These are phyloP conservation scores for Ditula angustiorana DNA, from an alignment of 2,888 invertebrate species.

Conservation along the genomic window DNA sequence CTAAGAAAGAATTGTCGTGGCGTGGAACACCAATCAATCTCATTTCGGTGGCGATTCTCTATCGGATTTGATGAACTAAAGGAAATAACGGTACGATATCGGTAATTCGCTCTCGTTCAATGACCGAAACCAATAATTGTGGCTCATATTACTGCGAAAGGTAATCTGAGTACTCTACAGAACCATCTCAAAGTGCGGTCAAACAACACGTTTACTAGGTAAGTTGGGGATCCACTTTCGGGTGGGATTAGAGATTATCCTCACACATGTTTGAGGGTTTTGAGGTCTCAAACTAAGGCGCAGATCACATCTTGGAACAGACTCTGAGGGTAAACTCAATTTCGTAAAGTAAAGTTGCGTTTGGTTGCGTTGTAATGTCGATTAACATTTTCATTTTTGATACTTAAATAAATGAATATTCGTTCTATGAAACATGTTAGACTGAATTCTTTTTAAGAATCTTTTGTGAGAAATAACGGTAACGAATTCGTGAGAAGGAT, in stretches of 20 bases:
- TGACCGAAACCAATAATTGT: too few relatives aligned
- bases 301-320: constrained; percentile 72
- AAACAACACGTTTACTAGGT: constrained; percentile 26
- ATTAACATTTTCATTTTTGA: too few relatives aligned
- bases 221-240: constrained; percentile 30
- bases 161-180: constrained; percentile 6
- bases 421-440: too few relatives aligned
- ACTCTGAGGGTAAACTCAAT: constrained; percentile 60
- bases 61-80: too few relatives aligned
- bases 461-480: neutral
- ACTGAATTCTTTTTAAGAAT: too few relatives aligned
- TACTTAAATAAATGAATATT: too few relatives aligned
- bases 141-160: constrained; percentile 18
- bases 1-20: too few relatives aligned
- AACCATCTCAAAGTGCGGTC: constrained; percentile 16
- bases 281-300: constrained; percentile 68
- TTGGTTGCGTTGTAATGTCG: too few relatives aligned
- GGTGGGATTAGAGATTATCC: constrained; percentile 45
- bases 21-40: too few relatives aligned
- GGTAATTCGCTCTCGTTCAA: too few relatives aligned
- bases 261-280: constrained; percentile 63
- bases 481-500: constrained; percentile 5
- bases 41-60: too few relatives aligned
- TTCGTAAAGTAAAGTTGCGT: neutral
- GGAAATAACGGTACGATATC: too few relatives aligned